Base-by-base conservation (phyloP, 2,113 vertebrate genomes). In the Trogon melanurus region DNA sequence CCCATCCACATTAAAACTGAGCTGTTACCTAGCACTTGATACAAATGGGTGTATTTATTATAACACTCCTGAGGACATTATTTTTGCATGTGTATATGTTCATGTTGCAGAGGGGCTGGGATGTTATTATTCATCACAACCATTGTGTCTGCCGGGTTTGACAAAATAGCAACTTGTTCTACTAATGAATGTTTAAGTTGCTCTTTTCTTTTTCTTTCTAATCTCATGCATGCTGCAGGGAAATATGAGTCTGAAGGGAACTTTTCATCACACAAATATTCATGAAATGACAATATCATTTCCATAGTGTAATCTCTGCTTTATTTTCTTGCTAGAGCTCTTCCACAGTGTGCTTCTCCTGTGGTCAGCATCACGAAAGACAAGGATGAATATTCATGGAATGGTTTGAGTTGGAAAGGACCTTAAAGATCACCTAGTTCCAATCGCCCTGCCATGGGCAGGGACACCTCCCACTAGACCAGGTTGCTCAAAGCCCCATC, bases 181-280 rank as follows among this genome's bases (percentile, higher is more conserved):
- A 27, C 72, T 73, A 71, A 92, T 84, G 57, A 71, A 80, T 80
- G 29, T 79, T 95, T 88, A 92, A 93, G 32, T 11, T 96, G 76
- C 36, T 60, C 23, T 16, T 92, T 91, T 89, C 89, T 91, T 91
- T 91, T 88, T 27, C 25, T 91, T 38, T 74, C 30, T 48, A 54
- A 38, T 69, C 58, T 88, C 76, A 76, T 71, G 41, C 3, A 3
- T 75, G 27, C 44, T 84, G 45, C 76, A 60, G 32, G 41, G 34
- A 83, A 79, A 85, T 27, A 47, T n/a, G 23, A 34, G 81, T 89
- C 48, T 8, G 12, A 56, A 88, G 45, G 47, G 70, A 89, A 21
- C 29, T 22, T 13, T 61, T 78, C 10, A 51, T 93, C 74, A 51
- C 54, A 71, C 10, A 51, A 72, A 70, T 54, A 67, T 62, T 91